Base-by-base conservation (phyloP, 2,888 invertebrate genomes). In the Automeris io region DNA sequence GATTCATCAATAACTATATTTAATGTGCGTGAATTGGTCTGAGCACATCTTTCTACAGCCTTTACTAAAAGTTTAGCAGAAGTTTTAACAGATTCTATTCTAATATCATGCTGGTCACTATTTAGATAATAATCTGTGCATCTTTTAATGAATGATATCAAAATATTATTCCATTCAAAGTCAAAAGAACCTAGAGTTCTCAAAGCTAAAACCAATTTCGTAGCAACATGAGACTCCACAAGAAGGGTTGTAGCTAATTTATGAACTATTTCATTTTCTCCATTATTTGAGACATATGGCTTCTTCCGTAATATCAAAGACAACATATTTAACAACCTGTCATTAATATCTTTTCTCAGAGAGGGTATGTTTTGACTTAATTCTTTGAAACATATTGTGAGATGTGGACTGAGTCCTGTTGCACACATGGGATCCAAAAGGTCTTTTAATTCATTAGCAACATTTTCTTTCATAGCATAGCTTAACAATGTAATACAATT, bases 401-500 rank as follows among this genome's bases (percentile, higher is more conserved):
- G 86, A 1, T 97, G 94, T 5, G 95, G 92, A 55, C 95, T 95
- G 4, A 99, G 85, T 0, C 98, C 97, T 2, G 95, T 95, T 0
- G 94, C 92, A 61, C 98, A 90, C 95, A 99, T 97, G 32, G 94
- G 92, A 47, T 97, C 97, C 19, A 99, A 78, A 21, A 98, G 88
- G 41, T 94, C 94, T 40, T 91, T 91, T 0, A 98, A 91, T 63
- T 96, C 95, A 55, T 88, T 87, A 7, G 92, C 90, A 21, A 96
- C 93, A 46, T 91, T 90, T 37, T 92, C 91, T 49, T 93, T 94
- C 39, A 97, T 93, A 0, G 98, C 96, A 65, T 95, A 92, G 1
- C 95, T 95, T 29, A 99, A 77, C 47, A 98, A 88, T 8, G 97
- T 97, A n/a, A 99, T 92, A 75, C 98, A 99, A 39, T 95, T 93